Evolutionary conservation across 2,888 invertebrate genomes (phyloP).

Genomic region (Drosophila kanekoi): DNA sequence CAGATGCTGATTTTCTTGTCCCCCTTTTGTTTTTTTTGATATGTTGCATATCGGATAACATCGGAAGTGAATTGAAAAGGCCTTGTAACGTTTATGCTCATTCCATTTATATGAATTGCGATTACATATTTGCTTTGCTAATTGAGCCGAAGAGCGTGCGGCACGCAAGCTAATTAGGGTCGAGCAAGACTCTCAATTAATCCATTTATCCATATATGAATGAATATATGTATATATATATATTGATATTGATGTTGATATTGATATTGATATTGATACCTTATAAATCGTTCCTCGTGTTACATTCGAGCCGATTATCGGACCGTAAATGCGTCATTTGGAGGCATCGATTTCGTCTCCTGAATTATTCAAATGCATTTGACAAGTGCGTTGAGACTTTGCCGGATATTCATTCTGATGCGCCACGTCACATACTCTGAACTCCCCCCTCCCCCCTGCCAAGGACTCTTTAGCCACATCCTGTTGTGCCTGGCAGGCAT

Average conservation of each 20-base stretch:
- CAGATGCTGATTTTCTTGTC: no score
- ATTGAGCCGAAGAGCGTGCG: not conserved
- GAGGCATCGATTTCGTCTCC: conserved; percentile 9
- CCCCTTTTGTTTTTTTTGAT: not conserved
- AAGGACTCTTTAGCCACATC: no score
- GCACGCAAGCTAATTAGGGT: conserved; percentile 28
- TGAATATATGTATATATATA: no score
- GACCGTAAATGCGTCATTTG: not conserved
- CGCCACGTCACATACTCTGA: not conserved
- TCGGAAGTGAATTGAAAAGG: conserved; percentile 6
- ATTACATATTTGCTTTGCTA: not conserved
- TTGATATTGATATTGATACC: not conserved
- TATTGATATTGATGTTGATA: not conserved
- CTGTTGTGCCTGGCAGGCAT: no score
- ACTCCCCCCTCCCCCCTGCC: no score
- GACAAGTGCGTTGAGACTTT: conserved; percentile 1
- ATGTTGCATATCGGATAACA: not conserved
- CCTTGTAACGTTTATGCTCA: not conserved
- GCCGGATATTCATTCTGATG: no score
- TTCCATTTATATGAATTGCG: not conserved
- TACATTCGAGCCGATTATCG: not conserved
- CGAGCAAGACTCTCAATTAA: not conserved
- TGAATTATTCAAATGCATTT: conserved; percentile 4
- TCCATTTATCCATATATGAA: not conserved
- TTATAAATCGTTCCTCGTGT: no score